Conservation (phyloP, 2,113 vertebrate genomes). For the Clarias macrocephalus region DNA sequence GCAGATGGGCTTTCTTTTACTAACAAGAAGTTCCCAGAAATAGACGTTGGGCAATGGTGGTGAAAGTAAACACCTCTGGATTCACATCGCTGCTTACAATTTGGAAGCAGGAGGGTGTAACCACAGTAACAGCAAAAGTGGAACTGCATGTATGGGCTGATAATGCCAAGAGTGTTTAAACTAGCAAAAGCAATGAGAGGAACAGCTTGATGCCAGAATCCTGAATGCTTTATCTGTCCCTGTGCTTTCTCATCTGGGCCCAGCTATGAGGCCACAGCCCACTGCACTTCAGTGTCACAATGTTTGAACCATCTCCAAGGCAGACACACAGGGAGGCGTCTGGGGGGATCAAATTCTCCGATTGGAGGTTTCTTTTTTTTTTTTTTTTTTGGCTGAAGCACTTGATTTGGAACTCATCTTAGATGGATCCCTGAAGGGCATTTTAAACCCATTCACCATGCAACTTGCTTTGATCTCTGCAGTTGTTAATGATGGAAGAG, state of each 20-base stretch:
- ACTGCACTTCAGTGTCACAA: not conserved
- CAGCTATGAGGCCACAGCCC: not conserved
- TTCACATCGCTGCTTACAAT: constrained; percentile 49
- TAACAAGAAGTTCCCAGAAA: constrained; percentile 8
- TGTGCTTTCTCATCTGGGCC: constrained; percentile 13
- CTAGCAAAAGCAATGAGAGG: constrained; percentile 30
- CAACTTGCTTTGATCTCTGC: constrained; percentile 29
- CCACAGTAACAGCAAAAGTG: constrained; percentile 1
- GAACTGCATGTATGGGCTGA: constrained; percentile 57
- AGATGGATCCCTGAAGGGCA: constrained; percentile 1
- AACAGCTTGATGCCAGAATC: not conserved
- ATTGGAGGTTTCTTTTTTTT: not conserved
- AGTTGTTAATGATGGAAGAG: constrained; percentile 12
- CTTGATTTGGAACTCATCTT: constrained; percentile 2
- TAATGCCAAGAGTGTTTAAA: constrained; percentile 55
- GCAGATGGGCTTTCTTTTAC: not conserved
- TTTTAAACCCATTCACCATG: not conserved
- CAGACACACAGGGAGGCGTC: not conserved
- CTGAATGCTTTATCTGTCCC: constrained; percentile 14
- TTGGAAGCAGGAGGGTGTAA: constrained; percentile 44
- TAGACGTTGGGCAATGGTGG: not conserved
- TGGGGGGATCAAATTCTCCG: constrained; percentile 1
- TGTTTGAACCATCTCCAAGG: not conserved
- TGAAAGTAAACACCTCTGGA: constrained; percentile 44
- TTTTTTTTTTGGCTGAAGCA: not conserved